These are phyloP conservation scores for Oreochromis mossambicus DNA, from an alignment of 2,797 vertebrate species.

Conservation along the genomic window DNA sequence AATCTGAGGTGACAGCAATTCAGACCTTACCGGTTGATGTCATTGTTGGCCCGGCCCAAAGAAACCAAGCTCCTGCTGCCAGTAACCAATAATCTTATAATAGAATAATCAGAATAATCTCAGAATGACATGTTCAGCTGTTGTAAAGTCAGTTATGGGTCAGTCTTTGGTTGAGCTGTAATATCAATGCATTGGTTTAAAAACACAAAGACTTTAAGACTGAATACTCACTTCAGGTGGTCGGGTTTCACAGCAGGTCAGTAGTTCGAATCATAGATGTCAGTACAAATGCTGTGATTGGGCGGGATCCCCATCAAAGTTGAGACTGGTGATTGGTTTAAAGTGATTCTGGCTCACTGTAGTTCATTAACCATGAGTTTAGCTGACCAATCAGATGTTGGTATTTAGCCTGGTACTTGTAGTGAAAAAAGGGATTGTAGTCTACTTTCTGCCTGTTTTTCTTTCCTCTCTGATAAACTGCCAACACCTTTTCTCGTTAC, in stretches of 20 bases:
- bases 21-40: neutral
- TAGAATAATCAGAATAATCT: neutral
- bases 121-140: neutral
- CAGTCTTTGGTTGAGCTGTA: neutral
- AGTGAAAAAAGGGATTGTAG: neutral
- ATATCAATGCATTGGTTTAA: neutral
- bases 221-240: conserved; percentile 16
- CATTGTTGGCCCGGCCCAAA: neutral
- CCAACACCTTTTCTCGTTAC: neutral
- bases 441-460: neutral
- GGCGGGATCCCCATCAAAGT: neutral
- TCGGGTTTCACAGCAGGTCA: neutral
- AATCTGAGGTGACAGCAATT: neutral
- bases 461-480: neutral
- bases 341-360: conserved; percentile 12
- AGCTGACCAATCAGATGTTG: conserved; percentile 26
- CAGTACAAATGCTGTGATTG: neutral
- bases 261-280: neutral
- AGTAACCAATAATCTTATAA: neutral
- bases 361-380: conserved; percentile 12
- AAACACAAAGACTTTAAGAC: conserved; percentile 36
- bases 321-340: conserved; percentile 29
- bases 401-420: neutral
- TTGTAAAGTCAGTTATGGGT: neutral
- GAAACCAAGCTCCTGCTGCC: neutral